Evolutionary conservation across 2,113 vertebrate species (phyloP), one percentile per base, ranked within the genome.

Genomic region (Pyxicephalus adspersus): DNA sequence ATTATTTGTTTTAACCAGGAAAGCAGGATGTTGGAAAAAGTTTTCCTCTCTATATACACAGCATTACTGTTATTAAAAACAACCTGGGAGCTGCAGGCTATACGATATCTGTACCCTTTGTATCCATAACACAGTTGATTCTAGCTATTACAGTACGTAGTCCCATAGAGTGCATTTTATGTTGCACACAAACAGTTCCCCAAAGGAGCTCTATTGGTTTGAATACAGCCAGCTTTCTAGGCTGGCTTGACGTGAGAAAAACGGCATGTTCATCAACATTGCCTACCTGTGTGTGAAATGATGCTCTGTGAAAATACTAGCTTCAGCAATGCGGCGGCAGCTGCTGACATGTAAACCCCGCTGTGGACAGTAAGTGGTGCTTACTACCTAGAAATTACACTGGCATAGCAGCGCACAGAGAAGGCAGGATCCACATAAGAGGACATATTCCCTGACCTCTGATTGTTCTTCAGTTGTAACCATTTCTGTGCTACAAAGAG

Each of bases 231-330:
- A 2, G 77, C 81, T 73, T 72, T 73, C 75, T 73, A 22, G 0
- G 83, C 75, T 52, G 34, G 81, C 79, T 72, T 70, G 82, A 84
- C 22, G 22, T 0, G 18, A 87, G 76, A 77, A 55, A 45, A 78
- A 1, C 2, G 52, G 2, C 60, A 11, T 77, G 83, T 85, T 81
- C 77, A 82, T 85, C 84, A 76, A 81, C 86, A 87, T 85, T 85
- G 85, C 83, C 83, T 84, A 86, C 86, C 85, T 86, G 85, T 83
- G 86, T 88, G 89, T 86, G 87, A 88, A 87, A 86, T 77, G 86
- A 83, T 84, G 84, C 68, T 79, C 80, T 77, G 0, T 83, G 76
- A 83, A 84, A 87, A 83, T 86, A 82, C 4, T 55, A 2, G 67
- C 68, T 83, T 80, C 83, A 83, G 83, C 78, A 2, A 83, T 83